Base-by-base conservation (phyloP, 2,113 vertebrate genomes). In the Gila orcuttii region DNA sequence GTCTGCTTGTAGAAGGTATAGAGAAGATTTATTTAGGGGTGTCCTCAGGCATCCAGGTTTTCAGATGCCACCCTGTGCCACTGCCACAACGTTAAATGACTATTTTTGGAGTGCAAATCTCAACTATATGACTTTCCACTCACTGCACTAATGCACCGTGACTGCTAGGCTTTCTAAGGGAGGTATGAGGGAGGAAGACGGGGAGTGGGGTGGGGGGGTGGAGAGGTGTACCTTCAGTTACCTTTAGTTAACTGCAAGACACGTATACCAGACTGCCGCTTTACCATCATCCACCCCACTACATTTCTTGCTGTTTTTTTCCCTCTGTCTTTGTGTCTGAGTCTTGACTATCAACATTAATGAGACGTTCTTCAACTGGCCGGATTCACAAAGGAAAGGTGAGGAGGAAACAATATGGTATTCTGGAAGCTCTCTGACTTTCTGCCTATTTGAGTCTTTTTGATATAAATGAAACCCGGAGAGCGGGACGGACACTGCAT, bases 391-490 rank as follows among this genome's bases (percentile, higher is more conserved):
- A 92, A 93, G 79, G 89, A 86, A 87, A 92, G 92, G 90, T 90
- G 92, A 91, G 88, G 60, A 82, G 83, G 81, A 81, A 81, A 78
- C 84, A 85, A 91, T 93, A 90, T 88, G 79, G 91, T 91, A 92
- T 91, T 91, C 90, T 92, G 89, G 90, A 93, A 87, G 89, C 91
- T 91, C 91, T 92, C 84, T 90, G 92, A 92, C 92, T 92, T 89
- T 91, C 90, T 84, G 87, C 92, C 91, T 91, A 83, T 91, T 92
- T 87, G 86, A 92, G 89, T 92, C 91, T 92, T 93, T 94, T 93
- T 93, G 91, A 95, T 94, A 91, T 94, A 90, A 93, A 91, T 93
- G 90, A 94, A 94, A 91, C 90, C 88, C 91, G 78, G 90, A 89
- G 89, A 88, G 86, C 85, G 76, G 87, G 90, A 90, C 78, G 89